These are phyloP conservation scores for Neodiprion lecontei DNA, from an alignment of 1,140 invertebrate genomes.

Conservation along the genomic window DNA sequence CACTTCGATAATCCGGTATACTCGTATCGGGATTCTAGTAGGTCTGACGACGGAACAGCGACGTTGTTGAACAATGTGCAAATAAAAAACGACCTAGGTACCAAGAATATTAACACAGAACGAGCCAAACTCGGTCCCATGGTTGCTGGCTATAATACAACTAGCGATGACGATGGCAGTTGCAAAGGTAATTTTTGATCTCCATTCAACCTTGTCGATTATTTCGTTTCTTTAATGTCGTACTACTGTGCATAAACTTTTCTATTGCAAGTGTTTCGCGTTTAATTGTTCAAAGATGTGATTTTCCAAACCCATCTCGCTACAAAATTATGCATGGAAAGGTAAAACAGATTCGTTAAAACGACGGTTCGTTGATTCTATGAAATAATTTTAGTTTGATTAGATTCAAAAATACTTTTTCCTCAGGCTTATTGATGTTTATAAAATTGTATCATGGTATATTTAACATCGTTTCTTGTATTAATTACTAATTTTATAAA, in stretches of 20 bases:
- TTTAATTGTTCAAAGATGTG: no score
- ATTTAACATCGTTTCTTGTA: no score
- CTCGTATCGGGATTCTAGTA: constrained; percentile 71
- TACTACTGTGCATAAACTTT: neutral
- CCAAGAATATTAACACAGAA: constrained; percentile 56
- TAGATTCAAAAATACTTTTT: no score
- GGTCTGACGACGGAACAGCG: constrained; percentile 65
- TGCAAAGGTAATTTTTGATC: constrained; percentile 52
- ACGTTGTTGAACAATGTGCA: constrained; percentile 66
- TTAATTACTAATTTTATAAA: no score
- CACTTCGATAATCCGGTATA: constrained; percentile 95
- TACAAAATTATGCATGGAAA: no score
- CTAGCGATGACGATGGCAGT: constrained; percentile 60
- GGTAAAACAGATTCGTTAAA: no score
- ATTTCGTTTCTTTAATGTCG: neutral
- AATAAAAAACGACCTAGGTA: constrained; percentile 74
- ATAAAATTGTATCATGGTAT: no score
- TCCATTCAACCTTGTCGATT: neutral
- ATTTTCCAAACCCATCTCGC: no score
- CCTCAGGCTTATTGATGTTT: no score
- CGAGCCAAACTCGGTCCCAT: constrained; percentile 44
- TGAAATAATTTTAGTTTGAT: no score
- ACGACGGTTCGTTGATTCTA: no score
- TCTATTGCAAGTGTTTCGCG: no score
- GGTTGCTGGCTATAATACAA: constrained; percentile 19